Evolutionary conservation across 2,797 vertebrate species (phyloP).

Genomic region (Crenichthys baileyi): DNA sequence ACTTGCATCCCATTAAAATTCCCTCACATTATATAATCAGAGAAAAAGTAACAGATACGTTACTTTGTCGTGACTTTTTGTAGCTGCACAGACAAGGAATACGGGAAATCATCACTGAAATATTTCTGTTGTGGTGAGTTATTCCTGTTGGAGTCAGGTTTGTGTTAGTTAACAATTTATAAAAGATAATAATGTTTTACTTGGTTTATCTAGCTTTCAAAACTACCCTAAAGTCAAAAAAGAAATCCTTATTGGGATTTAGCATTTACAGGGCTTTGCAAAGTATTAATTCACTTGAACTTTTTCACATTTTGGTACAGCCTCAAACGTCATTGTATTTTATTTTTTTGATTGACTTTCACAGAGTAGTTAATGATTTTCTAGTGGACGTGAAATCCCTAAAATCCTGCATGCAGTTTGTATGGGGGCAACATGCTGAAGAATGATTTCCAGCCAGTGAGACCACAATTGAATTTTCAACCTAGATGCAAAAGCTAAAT

Average conservation of each 20-base stretch:
- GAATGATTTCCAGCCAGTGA: background rate
- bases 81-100: conserved; percentile 39
- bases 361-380: background rate
- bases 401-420: too few relatives aligned
- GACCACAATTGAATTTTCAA: background rate
- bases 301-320: background rate
- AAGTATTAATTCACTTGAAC: background rate
- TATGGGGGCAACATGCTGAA: background rate
- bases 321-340: background rate
- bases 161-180: conserved; percentile 20
- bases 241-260: background rate
- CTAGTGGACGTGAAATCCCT: background rate
- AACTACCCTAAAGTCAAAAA: background rate
- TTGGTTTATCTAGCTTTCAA: background rate
- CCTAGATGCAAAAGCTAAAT: background rate
- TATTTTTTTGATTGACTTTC: background rate
- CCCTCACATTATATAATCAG: conserved; percentile 40
- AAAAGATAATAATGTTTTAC: conserved; percentile 22
- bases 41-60: conserved; percentile 20
- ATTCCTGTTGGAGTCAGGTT: conserved; percentile 47
- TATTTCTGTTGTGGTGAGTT: conserved; percentile 30
- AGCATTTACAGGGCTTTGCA: background rate
- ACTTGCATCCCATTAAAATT: conserved; percentile 38
- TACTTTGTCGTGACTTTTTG: conserved; percentile 21
- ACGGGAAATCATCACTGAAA: conserved; percentile 39